Conservation (phyloP, 64 coral and sea anemone genomes). For the Montipora cactus region DNA sequence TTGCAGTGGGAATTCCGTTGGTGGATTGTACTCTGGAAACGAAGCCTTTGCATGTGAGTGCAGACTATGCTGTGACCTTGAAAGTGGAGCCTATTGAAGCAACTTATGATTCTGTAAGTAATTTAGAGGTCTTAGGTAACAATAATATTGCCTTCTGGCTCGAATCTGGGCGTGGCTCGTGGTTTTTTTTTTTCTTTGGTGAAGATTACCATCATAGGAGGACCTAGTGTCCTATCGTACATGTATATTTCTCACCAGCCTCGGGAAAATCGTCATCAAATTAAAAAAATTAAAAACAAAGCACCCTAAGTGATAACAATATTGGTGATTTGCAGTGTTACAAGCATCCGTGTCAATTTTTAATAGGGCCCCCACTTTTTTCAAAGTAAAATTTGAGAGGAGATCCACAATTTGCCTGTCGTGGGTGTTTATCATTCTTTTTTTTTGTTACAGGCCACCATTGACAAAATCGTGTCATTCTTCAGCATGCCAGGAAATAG, state of each 20-base stretch:
- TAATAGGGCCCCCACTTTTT: neutral
- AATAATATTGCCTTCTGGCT: too few relatives aligned
- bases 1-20: conserved; percentile 64
- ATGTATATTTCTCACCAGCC: too few relatives aligned
- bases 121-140: neutral
- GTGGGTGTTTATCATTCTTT: neutral
- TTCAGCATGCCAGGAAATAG: conserved; percentile 76
- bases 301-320: neutral
- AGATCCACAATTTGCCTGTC: neutral
- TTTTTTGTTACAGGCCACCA: conserved; percentile 64
- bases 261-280: too few relatives aligned
- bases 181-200: too few relatives aligned
- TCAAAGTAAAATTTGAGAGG: neutral
- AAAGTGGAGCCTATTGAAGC: conserved; percentile 89
- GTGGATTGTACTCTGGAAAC: conserved; percentile 77
- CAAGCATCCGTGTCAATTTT: too few relatives aligned
- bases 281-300: too few relatives aligned
- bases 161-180: too few relatives aligned
- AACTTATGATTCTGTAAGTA: conserved; percentile 84
- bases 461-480: conserved; percentile 72
- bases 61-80: conserved; percentile 83
- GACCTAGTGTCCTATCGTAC: too few relatives aligned
- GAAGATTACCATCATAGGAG: too few relatives aligned
- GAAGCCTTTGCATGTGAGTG: conserved; percentile 63
- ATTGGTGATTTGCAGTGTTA: too few relatives aligned